Base-by-base conservation (phyloP, 1,140 invertebrate genomes). In the Bombyx mandarina region DNA sequence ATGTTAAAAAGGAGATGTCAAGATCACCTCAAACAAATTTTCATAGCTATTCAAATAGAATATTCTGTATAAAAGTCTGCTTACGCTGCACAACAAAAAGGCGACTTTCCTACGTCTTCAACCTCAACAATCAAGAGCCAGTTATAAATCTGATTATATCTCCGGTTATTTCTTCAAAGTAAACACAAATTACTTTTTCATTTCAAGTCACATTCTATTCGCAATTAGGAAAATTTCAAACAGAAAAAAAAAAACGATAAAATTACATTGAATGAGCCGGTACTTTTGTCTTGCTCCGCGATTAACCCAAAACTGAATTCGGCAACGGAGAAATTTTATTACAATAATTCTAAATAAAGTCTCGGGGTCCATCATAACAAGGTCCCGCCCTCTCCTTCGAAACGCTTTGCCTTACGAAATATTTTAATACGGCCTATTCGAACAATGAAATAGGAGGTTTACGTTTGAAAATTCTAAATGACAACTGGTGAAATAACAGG, bases 151-250 rank as follows among this genome's bases (percentile, higher is more conserved):
- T 35, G 26, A 35, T 35, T 35, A 5, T 35, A 35, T 35, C 26
- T 35, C 0, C 26, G 2, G 4, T 35, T 35, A 35, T 35, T 35
- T 2, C 26, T 35, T 35, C 26, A 35, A 35, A 35, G 26, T 35
- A 35, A 35, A 35, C 2, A 35, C 26, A 35, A 35, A 35, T 35
- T 35, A 35, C 26, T 3, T 35, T 35, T 35, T 1, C 26, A 1
- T 35, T 35, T 35, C 26, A 35, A 35, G 26, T 35, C 26, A 35
- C 52, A 26, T 56, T 60, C 54, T 58, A 47, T 46, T 58, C 48
- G 45, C 18, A 52, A 43, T 52, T 35, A 18, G 49, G 50, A 42
- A 60, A 54, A 45, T 54, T 9, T 54, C 53, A 12, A 43, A 7
- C 43, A 46, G 44, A 18, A 18, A 22, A 7, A 43, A 54, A 10